Base-by-base conservation (phyloP, 2,888 invertebrate species). In the Drosophila falleni region DNA sequence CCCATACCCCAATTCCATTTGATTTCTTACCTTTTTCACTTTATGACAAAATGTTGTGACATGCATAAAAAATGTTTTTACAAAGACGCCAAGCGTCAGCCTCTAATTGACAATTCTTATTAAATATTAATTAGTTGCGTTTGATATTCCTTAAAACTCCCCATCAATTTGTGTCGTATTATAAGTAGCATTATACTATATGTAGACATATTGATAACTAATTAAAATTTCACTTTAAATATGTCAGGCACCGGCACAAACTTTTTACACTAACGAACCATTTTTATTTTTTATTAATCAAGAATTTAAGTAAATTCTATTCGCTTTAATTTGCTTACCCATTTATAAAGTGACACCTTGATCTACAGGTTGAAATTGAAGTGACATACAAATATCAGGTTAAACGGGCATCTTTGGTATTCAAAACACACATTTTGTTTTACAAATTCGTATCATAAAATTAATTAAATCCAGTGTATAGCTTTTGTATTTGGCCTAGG, bases 51-150 rank as follows among this genome's bases (percentile, higher is more conserved):
- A 80, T 71, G 55, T 60, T 84, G 85, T 76, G 89, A 87, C 88
- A 76, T 85, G 86, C 85, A 84, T 87, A 74, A 78, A 74, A 72
- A 71, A 71, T 59, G 29, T 35, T 44, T 49, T 56, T 23, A 39
- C 42, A 64, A 50, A 60, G 58, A 70, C 66, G 47, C 47, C 71
- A 44, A 47, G 59, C 37, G 51, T 50, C 42, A 49, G 62, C 62
- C 58, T 70, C 80, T 87, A 89, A 86, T 86, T 89, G 82, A 68
- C 78, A 81, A 74, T 74, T 71, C 73, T 69, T 87, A 84, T 89
- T 89, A 84, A 89, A 87, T 80, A 84, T 87, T 89, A 76, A 89
- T 85, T 87, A 87, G 56, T 39, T 67, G 33, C 49, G 41, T 74
- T 70, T 66, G 46, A 81, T 58, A 60, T 85, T 65, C 69, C 51